A percentile compares a stretch with the other conserved stretches of the same genome.
These are phyloP conservation scores for Pagrus major DNA, from an alignment of 2,113 vertebrate species.

Conservation along the genomic window DNA sequence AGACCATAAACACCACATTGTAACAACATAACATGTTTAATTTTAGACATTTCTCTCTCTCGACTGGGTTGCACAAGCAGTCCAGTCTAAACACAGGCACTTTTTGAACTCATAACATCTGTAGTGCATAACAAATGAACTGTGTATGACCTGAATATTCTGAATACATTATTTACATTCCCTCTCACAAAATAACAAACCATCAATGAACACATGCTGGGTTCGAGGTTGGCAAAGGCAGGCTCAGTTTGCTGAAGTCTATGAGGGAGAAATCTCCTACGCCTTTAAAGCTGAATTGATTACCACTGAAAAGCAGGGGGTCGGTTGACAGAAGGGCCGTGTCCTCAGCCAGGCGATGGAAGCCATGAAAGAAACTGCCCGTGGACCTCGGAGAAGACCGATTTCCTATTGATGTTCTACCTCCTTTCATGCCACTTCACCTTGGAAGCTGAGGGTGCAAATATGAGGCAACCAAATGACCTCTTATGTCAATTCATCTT, in stretches of 20 bases:
- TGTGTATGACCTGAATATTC: not conserved
- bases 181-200: not conserved
- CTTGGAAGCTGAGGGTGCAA: conserved; percentile 76
- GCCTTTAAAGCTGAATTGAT: conserved; percentile 80
- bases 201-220: conserved; percentile 42
- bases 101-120: not conserved
- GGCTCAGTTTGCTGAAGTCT: conserved; percentile 58
- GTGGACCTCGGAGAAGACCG: conserved; percentile 57
- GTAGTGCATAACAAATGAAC: not conserved
- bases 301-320: conserved; percentile 77
- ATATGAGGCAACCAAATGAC: conserved; percentile 78
- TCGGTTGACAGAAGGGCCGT: conserved; percentile 61
- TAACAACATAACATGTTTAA: too few species aligned
- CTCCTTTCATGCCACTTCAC: conserved; percentile 77
- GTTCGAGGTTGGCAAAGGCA: conserved; percentile 38
- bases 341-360: conserved; percentile 65
- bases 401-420: conserved; percentile 75
- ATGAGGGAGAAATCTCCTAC: conserved; percentile 49
- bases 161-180: conserved; percentile 6
- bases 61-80: too few species aligned
- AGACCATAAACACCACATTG: too few species aligned
- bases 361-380: conserved; percentile 68
- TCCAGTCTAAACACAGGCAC: not conserved
- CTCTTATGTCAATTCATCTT: conserved; percentile 79
- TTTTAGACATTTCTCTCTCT: too few species aligned